These are phyloP conservation scores for Mugil cephalus DNA, from an alignment of 2,113 vertebrate species.

Conservation along the genomic window DNA sequence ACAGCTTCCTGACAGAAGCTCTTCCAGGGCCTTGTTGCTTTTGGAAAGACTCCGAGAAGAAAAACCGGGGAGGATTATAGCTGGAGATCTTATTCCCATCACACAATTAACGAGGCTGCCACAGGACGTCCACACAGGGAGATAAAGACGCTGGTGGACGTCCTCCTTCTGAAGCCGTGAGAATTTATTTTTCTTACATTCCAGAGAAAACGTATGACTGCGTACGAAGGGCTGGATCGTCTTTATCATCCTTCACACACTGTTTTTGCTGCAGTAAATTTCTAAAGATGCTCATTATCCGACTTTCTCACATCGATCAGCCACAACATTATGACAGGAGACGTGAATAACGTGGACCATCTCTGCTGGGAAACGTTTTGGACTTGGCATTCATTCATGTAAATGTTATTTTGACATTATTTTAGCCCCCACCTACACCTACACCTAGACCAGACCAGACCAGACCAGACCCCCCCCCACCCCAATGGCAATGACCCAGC, in stretches of 20 bases:
- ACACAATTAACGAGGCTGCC: constrained; percentile 23
- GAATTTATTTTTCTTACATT: background rate
- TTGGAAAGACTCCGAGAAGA: constrained; percentile 45
- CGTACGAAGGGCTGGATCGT: background rate
- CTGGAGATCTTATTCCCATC: constrained; percentile 36
- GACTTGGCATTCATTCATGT: too few species aligned
- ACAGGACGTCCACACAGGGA: background rate
- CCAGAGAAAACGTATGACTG: background rate
- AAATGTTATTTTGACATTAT: too few species aligned
- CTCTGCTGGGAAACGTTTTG: too few species aligned
- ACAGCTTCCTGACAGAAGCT: constrained; percentile 39
- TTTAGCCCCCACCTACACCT: too few species aligned
- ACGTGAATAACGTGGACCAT: too few species aligned
- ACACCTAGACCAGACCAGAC: too few species aligned
- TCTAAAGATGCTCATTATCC: background rate
- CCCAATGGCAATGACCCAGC: too few species aligned
- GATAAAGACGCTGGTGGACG: background rate
- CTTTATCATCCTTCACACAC: background rate
- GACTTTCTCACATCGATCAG: too few species aligned
- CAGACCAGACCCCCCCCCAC: too few species aligned
- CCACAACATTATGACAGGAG: too few species aligned
- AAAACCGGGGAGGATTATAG: constrained; percentile 40
- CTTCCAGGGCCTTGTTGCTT: constrained; percentile 27
- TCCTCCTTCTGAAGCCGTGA: background rate
- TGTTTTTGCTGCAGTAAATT: background rate